Percentiles rank a stretch among this genome's conserved stretches.
Evolutionary conservation across 1,140 invertebrate genomes (phyloP).

Genomic region (Drosophila equinoxialis): DNA sequence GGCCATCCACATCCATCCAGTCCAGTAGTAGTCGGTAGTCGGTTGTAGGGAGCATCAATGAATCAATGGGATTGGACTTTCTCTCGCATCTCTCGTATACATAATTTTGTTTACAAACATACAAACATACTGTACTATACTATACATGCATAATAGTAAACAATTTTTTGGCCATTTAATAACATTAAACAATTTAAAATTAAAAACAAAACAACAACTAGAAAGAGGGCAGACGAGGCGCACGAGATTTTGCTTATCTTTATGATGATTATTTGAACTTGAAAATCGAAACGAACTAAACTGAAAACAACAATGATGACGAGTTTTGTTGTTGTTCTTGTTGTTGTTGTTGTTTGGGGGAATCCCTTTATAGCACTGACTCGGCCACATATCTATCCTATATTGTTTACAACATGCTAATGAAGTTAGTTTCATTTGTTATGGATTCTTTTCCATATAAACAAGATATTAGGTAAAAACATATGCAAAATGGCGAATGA

Average conservation of each 20-base stretch:
- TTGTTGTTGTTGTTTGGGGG: slow-evolving; percentile 54
- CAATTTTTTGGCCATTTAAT: slow-evolving; percentile 81
- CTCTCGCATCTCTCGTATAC: neutral
- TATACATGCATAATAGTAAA: slow-evolving; percentile 71
- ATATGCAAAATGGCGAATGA: slow-evolving; percentile 38
- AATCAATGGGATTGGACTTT: slow-evolving; percentile 58
- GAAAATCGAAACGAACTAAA: slow-evolving; percentile 37
- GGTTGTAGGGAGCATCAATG: slow-evolving; percentile 16
- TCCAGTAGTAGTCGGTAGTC: neutral
- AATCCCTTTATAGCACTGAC: slow-evolving; percentile 55
- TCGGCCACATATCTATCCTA: neutral
- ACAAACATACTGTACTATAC: slow-evolving; percentile 47
- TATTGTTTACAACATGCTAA: slow-evolving; percentile 36
- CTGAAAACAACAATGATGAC: slow-evolving; percentile 56
- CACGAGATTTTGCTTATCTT: slow-evolving; percentile 59
- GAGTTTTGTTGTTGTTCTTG: slow-evolving; percentile 42
- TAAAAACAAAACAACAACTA: slow-evolving; percentile 73
- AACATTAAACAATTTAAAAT: slow-evolving; percentile 80
- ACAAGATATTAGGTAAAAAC: neutral
- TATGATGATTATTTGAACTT: slow-evolving; percentile 81
- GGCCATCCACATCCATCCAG: neutral
- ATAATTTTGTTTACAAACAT: too few relatives aligned
- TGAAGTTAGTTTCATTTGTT: slow-evolving; percentile 22
- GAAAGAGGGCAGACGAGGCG: neutral
- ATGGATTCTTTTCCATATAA: neutral